Percentiles rank a stretch among this genome's conserved stretches.
Evolutionary conservation across 1,140 invertebrate genomes (phyloP).

Genomic region (Drosophila fuyamai): DNA sequence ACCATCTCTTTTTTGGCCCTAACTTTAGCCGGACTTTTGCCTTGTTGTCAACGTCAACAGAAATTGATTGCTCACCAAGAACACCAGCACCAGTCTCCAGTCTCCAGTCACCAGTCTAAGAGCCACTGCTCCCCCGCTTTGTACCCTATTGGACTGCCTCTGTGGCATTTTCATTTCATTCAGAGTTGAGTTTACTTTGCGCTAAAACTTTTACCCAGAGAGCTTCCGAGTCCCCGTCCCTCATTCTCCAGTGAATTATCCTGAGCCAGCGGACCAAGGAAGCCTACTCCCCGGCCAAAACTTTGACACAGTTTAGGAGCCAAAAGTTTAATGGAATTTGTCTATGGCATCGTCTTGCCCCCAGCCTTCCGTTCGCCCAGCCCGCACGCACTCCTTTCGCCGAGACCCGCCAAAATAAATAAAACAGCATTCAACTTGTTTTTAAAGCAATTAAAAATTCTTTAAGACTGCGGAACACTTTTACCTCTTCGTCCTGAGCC

Average conservation of each 20-base stretch:
- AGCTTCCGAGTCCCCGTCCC: slow-evolving; percentile 45
- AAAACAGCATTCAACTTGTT: slow-evolving; percentile 82
- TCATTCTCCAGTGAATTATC: slow-evolving; percentile 72
- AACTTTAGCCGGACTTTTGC: slow-evolving; percentile 81
- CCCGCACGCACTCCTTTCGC: neutral
- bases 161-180: slow-evolving; percentile 83
- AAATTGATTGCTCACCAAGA: slow-evolving; percentile 78
- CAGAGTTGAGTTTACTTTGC: slow-evolving; percentile 78
- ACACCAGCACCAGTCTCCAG: slow-evolving; percentile 29
- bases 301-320: slow-evolving; percentile 81
- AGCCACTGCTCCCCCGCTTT: slow-evolving; percentile 11
- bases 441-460: slow-evolving; percentile 83
- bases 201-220: slow-evolving; percentile 68
- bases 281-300: slow-evolving; percentile 54
- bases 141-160: slow-evolving; percentile 72
- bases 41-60: slow-evolving; percentile 82
- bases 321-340: slow-evolving; percentile 83
- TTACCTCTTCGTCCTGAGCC: slow-evolving; percentile 10
- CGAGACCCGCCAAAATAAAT: slow-evolving; percentile 68
- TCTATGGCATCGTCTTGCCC: slow-evolving; percentile 71
- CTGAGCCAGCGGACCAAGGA: slow-evolving; percentile 75
- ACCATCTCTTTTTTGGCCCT: slow-evolving; percentile 51
- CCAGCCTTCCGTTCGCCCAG: slow-evolving; percentile 17
- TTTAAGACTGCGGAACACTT: slow-evolving; percentile 65
- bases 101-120: slow-evolving; percentile 5